Base-by-base conservation (phyloP, 2,797 vertebrate species). In the Vireo griseus region DNA sequence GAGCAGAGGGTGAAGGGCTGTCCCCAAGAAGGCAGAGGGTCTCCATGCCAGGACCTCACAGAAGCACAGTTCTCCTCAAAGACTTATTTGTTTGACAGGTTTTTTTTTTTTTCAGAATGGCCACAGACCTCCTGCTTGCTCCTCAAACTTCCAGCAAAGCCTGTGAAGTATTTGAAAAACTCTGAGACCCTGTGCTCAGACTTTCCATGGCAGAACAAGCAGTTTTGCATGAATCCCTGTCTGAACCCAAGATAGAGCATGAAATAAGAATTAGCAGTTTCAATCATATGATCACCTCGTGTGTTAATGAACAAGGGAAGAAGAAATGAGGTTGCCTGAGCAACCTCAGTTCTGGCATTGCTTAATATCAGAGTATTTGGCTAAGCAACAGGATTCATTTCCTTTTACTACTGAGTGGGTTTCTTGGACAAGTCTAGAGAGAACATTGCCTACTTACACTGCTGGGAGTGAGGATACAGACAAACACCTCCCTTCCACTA, bases 261-360 rank as follows among this genome's bases (percentile, higher is more conserved):
- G 47, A 69, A 92, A 76, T 59, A 59, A 88, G 85, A 80, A 86
- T 66, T 33, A 94, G 35, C 69, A 83, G 24, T 24, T 88, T 78
- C 66, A n/a, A 17, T 59, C 51, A 29, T 9, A 35, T 12, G 55
- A 90, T 82, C 55, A 76, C 48, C 55, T 91, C 18, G 0, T 18
- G 80, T 66, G 37, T 33, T 86, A 90, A 94, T 79, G 73, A 91
- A 86, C 37, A 58, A 91, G 40, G 40, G 44, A 90, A 90, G 14
- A 39, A 90, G 69, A 90, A 94, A 69, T 20, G 86, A 95, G 82
- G 92, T 94, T 96, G 95, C 87, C 94, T 84, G 76, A 94, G 96
- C 92, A 96, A 96, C 95, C 66, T 81, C 51, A 52, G 31, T 45
- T 81, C 73, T 94, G 73, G 76, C 51, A 84, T 73, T 66, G 25